Base-by-base conservation (phyloP, 2,888 invertebrate species). In the Dryobotodes eremita region DNA sequence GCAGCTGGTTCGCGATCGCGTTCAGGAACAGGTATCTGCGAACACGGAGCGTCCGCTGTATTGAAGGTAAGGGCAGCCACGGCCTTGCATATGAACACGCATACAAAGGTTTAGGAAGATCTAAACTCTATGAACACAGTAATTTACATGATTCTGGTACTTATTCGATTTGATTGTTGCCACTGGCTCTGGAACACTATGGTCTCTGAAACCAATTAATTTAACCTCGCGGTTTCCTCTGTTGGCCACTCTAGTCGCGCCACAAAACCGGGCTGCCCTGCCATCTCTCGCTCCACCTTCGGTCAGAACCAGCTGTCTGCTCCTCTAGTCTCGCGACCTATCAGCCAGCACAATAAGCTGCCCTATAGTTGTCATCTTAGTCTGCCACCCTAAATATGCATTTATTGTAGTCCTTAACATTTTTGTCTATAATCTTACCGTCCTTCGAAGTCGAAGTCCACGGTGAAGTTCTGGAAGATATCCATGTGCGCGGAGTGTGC, bases 401-500 rank as follows among this genome's bases (percentile, higher is more conserved):
- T 55, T 46, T 36, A n/a, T 31, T 57, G 10, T 20, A 36, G 6
- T 36, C 10, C 17, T 36, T 15, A 48, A 26, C 55, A 74, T 31
- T 6, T 55, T 8, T 15, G 13, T 65, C n/a, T 20, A 7, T 13
- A 11, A 46, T 89, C 95, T 92, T 78, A 95, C 96, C 97, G 95
- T 94, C 99, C 99, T 97, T 99, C 99, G 20, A 99, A 99, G 94
- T 99, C 99, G 85, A 99, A 97, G 95, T 99, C 99, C 0, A 99
- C 99, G 1, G 99, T 99, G 89, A 99, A 97, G 97, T 99, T 99
- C 97, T 99, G 99, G 97, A 99, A 99, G 89, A 99, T 99, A 95
- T 99, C 99, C 99, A 99, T 99, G 95, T 99, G 99, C 0, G 99
- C 98, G 55, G 99, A 99, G 94, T 99, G 99, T 1, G 99, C 99